Evolutionary conservation across 2,113 vertebrate species (phyloP).

Genomic region (Mobula birostris): DNA sequence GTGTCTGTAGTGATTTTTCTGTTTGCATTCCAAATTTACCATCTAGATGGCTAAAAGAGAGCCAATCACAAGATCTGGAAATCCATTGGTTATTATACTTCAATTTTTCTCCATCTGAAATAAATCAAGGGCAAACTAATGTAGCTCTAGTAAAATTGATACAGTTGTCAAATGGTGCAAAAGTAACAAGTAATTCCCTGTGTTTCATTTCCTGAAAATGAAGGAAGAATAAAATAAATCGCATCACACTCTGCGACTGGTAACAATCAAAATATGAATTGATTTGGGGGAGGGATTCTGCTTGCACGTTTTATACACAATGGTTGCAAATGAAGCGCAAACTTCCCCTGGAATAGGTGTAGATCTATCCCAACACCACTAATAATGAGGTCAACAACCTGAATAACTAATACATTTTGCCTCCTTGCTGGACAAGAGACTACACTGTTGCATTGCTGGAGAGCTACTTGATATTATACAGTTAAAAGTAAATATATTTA

Average conservation of each 20-base stretch:
- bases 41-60: not conserved
- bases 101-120: not conserved
- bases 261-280: not conserved
- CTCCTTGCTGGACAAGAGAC: not conserved
- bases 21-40: not conserved
- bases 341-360: not conserved
- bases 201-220: not conserved
- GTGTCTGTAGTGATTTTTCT: not conserved
- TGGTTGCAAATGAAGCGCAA: not conserved
- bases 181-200: not conserved
- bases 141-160: not conserved
- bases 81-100: not conserved
- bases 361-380: not conserved
- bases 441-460: not conserved
- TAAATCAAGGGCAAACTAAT: not conserved
- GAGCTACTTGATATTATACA: not conserved
- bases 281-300: not conserved
- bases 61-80: not conserved
- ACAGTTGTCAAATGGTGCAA: not conserved
- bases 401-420: not conserved
- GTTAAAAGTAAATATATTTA: not conserved
- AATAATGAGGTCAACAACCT: not conserved
- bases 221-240: not conserved
- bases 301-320: not conserved
- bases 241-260: not conserved